Evolutionary conservation across 2,797 vertebrate species (phyloP).

Genomic region (Smutsia gigantea): DNA sequence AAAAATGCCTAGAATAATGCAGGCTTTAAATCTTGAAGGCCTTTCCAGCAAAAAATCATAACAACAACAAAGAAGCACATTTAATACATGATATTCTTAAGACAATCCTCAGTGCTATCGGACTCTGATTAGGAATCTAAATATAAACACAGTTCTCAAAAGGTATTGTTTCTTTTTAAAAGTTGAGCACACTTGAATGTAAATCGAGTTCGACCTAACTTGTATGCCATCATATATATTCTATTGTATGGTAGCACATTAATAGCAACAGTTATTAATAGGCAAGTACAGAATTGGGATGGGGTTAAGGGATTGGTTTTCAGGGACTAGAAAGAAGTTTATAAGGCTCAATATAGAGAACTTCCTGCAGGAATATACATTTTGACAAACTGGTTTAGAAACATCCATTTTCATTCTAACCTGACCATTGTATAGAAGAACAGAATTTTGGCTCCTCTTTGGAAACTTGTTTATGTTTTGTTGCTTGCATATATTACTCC

Average conservation of each 20-base stretch:
- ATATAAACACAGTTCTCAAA: background rate
- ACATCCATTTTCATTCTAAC: background rate
- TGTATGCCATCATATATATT: background rate
- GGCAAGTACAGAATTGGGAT: background rate
- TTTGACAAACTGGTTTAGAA: background rate
- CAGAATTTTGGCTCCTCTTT: background rate
- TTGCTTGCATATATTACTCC: background rate
- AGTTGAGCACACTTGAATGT: background rate
- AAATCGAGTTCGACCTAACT: background rate
- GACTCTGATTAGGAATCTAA: background rate
- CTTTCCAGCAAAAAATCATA: background rate
- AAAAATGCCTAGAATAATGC: background rate
- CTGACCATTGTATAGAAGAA: background rate
- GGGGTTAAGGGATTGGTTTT: background rate
- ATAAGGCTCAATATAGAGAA: background rate
- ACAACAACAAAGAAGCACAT: too few relatives aligned
- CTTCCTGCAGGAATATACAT: background rate
- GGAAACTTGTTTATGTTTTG: background rate
- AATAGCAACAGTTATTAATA: background rate
- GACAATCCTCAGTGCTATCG: background rate
- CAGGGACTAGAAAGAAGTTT: background rate
- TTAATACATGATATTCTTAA: background rate
- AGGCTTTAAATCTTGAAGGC: background rate
- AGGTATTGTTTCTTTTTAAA: background rate
- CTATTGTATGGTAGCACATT: background rate